Evolutionary conservation across 1,140 invertebrate species (phyloP).

Genomic region (Adelges cooleyi): DNA sequence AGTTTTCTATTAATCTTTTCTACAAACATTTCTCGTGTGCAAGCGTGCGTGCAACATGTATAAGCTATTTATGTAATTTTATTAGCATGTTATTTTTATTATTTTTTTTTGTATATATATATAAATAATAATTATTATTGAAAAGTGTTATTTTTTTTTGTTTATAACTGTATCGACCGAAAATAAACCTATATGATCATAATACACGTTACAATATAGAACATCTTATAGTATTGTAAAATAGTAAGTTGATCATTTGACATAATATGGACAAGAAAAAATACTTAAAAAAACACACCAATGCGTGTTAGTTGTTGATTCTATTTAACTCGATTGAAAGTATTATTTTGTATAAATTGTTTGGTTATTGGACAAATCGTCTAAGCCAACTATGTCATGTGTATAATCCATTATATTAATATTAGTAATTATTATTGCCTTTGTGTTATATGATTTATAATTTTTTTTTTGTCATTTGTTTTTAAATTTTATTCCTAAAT

Average conservation of each 20-base stretch:
- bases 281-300: too few species aligned
- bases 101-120: conserved; percentile 4
- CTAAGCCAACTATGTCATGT: not conserved
- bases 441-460: conserved; percentile 24
- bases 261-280: not conserved
- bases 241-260: conserved; percentile 1
- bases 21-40: conserved; percentile 6
- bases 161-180: conserved; percentile 20
- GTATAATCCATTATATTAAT: conserved; percentile 1
- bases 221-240: not conserved
- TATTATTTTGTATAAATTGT: conserved; percentile 23
- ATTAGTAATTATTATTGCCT: conserved; percentile 4
- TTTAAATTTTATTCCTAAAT: conserved; percentile 29
- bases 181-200: conserved; percentile 6
- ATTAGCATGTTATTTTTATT: not conserved
- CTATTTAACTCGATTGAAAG: not conserved
- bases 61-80: not conserved
- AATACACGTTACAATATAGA: not conserved
- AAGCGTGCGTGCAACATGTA: too few species aligned
- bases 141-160: conserved; percentile 15
- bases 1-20: conserved; percentile 25
- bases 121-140: not conserved
- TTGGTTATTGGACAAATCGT: not conserved
- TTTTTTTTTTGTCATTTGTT: conserved; percentile 21
- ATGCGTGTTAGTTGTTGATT: too few species aligned